Conservation (phyloP, 1,140 invertebrate species). For the Microplitis demolitor region DNA sequence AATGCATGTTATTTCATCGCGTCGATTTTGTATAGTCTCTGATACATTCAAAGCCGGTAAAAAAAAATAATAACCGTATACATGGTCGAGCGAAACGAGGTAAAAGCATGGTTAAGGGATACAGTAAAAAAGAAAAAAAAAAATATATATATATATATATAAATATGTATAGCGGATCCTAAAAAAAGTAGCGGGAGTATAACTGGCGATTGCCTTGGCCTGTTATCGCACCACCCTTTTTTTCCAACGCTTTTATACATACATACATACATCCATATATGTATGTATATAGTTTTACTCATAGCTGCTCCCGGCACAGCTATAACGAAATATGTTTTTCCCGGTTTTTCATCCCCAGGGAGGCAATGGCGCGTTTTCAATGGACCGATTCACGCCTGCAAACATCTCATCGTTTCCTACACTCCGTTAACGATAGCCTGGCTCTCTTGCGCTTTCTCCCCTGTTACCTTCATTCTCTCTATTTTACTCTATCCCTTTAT, state of each 20-base stretch:
- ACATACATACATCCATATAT: background rate
- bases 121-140: background rate
- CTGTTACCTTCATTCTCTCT: too few species aligned
- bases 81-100: background rate
- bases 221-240: slow-evolving; percentile 4
- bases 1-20: background rate
- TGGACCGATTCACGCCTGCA: background rate
- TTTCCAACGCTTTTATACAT: background rate
- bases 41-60: background rate
- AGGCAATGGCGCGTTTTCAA: background rate
- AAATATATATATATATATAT: too few species aligned
- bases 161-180: too few species aligned
- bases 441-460: background rate
- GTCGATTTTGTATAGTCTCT: background rate
- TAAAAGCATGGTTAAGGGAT: background rate
- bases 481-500: too few species aligned
- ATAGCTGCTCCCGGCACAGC: background rate
- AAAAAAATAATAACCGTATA: slow-evolving; percentile 2
- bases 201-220: slow-evolving; percentile 9
- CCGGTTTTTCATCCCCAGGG: slow-evolving; percentile 12
- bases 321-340: slow-evolving; percentile 15
- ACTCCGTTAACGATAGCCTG: background rate
- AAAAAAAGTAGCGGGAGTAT: background rate
- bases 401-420: background rate
- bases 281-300: background rate